phyloP scores from a whole-genome alignment of 2,888 invertebrate species.

The Pegoplata infirma region DNA sequence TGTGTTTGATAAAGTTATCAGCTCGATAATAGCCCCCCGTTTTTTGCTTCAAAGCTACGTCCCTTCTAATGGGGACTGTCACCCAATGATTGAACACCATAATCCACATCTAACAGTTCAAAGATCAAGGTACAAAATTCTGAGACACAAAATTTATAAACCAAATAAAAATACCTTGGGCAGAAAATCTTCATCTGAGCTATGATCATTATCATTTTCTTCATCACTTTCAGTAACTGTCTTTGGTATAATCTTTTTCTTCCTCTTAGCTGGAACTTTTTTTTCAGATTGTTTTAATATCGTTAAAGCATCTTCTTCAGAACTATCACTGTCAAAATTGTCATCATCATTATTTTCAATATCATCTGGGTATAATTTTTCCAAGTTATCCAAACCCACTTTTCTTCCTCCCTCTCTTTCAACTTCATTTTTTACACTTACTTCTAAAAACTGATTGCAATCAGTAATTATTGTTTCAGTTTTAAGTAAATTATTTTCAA shows the following conservation, averaged over 20 bases:
- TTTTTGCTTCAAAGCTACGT: too few relatives aligned
- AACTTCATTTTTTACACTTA: constrained; percentile 26
- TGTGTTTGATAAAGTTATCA: too few relatives aligned
- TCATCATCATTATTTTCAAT: constrained; percentile 9
- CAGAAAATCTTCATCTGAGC: constrained; percentile 37
- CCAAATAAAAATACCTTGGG: constrained; percentile 17
- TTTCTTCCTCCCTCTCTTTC: background rate
- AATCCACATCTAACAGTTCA: too few relatives aligned
- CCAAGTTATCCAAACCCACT: constrained; percentile 1
- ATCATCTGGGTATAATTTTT: background rate
- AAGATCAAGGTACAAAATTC: too few relatives aligned
- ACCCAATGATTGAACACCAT: too few relatives aligned
- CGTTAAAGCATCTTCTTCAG: constrained; percentile 43
- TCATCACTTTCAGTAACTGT: background rate
- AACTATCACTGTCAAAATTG: background rate
- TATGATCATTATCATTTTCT: constrained; percentile 5
- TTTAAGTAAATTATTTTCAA: constrained; percentile 57
- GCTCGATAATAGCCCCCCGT: too few relatives aligned
- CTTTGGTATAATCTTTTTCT: background rate
- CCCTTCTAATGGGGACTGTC: too few relatives aligned
- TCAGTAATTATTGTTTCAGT: background rate
- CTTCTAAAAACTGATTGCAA: background rate
- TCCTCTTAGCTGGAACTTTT: background rate
- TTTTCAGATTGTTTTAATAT: constrained; percentile 63
- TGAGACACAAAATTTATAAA: too few relatives aligned